Conservation (phyloP, 2,797 vertebrate species). For the Lepus townsendii region DNA sequence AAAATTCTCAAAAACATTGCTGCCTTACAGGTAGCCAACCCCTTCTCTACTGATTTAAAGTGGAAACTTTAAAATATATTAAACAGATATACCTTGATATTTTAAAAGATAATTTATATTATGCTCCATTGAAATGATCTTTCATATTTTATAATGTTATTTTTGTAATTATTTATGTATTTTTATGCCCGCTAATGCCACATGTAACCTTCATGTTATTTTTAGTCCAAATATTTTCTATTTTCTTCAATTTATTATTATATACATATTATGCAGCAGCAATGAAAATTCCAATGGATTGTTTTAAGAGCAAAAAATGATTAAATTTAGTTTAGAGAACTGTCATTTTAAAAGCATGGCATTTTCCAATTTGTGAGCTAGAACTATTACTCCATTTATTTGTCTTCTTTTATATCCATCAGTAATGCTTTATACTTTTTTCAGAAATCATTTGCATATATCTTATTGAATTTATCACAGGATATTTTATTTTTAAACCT, state of each 20-base stretch:
- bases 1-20: background rate
- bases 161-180: background rate
- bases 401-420: slow-evolving; percentile 19
- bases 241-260: background rate
- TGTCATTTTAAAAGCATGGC: slow-evolving; percentile 4
- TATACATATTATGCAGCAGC: background rate
- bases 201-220: background rate
- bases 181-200: background rate
- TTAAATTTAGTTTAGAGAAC: slow-evolving; percentile 49
- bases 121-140: background rate
- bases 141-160: background rate
- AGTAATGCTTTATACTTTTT: background rate
- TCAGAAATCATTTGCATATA: background rate
- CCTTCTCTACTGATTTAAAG: background rate
- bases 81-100: background rate
- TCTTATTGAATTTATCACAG: slow-evolving; percentile 19
- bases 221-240: background rate
- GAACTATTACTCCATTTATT: background rate
- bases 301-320: background rate
- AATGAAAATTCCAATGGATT: background rate
- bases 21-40: background rate
- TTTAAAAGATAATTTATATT: background rate
- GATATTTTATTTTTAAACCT: slow-evolving; percentile 44
- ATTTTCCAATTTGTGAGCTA: slow-evolving; percentile 55
- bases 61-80: background rate